Evolutionary conservation across 2,113 vertebrate genomes (phyloP).

Genomic region (Coptodon bakossiorum): DNA sequence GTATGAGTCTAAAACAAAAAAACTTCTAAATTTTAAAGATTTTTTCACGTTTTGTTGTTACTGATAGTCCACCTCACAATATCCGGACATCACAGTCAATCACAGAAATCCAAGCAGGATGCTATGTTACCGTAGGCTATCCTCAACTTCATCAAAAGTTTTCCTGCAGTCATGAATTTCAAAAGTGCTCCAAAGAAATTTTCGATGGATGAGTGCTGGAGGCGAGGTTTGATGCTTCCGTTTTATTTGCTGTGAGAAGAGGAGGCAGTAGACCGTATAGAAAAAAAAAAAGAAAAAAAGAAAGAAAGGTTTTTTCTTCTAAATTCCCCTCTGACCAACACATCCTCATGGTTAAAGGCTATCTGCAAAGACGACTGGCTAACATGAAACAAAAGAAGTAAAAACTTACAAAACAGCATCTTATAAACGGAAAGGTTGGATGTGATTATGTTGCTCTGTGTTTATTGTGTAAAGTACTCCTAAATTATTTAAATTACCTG

Average conservation of each 20-base stretch:
- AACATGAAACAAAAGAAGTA: not conserved
- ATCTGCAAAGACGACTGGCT: not conserved
- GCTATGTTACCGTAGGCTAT: not conserved
- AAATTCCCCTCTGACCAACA: conserved; percentile 15
- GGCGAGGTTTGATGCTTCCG: conserved; percentile 2
- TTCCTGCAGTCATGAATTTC: conserved; percentile 5
- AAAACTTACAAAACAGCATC: not conserved
- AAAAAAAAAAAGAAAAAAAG: not conserved
- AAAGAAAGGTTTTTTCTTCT: not conserved
- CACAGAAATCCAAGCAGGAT: not conserved
- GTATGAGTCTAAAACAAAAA: not conserved
- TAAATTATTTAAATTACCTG: not conserved
- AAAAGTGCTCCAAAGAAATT: not conserved
- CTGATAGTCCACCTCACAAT: not conserved
- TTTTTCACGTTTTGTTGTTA: not conserved
- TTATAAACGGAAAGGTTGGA: not conserved
- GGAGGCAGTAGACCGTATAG: not conserved
- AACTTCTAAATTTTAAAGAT: not conserved
- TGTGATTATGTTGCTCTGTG: not conserved
- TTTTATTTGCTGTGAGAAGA: conserved; percentile 6
- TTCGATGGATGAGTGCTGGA: not conserved
- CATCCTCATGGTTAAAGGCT: not conserved
- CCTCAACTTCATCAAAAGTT: not conserved
- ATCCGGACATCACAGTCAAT: not conserved
- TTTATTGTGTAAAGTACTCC: not conserved